Base-by-base conservation (phyloP, 2,888 invertebrate genomes). In the Salticus scenicus region DNA sequence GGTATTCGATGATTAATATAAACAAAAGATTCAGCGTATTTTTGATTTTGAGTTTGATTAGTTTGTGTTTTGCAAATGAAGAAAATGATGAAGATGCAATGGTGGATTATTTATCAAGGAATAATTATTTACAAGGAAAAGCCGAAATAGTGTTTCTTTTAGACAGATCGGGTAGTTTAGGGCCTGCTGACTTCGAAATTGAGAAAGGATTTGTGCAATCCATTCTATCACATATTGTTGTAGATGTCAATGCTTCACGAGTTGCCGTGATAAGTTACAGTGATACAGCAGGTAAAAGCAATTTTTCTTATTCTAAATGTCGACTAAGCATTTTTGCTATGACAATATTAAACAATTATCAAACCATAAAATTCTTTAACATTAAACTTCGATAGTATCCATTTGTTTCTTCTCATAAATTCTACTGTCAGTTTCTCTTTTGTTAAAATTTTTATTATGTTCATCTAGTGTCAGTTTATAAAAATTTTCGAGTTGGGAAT, bases 211-310 rank as follows among this genome's bases (percentile, higher is more conserved):
- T 87, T 31, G 83, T 87, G 27, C 83, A 87, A 66, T 77, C 77
- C 37, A 76, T 87, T 47, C 24, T 87, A 47, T 75, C 82, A 1
- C 87, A 87, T 42, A 47, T 87, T 27, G 79, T 79, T 30, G 81
- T 87, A 30, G 78, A 83, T 51, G 75, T 42, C 10, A 87, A 87
- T 41, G 87, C 87, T 0, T 70, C 83, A 0, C 42, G 83, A 27
- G 83, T 87, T 17, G 78, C 87, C 10, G 75, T 87, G 28, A 87
- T 87, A 12, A 83, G 83, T 37, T 87, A 87, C 41, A 87, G 87
- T 27, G 64, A 87, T n/a, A 67, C 64, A 2, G 75, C 79, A 28
- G 83, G 87, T 87, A 57, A 77, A 78, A 67, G 10, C 17, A n/a
- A 7, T 37, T 37, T n/a, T n/a, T n/a, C n/a, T n/a, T n/a, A n/a